Base-by-base conservation (phyloP, 2,888 invertebrate genomes). In the Acrobasis repandana region DNA sequence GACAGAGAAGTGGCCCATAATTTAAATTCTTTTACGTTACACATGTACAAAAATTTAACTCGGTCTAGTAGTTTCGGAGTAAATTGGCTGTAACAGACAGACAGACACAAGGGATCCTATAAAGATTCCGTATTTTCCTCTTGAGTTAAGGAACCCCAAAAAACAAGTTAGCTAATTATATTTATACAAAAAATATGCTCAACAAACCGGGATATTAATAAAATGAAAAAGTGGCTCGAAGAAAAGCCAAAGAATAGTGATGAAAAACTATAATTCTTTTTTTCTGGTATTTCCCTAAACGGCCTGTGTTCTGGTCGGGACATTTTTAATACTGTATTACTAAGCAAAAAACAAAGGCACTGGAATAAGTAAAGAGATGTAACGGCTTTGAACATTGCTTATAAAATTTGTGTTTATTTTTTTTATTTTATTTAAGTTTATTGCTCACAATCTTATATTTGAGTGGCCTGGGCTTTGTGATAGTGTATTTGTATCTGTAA, bases 241-340 rank as follows among this genome's bases (percentile, higher is more conserved):
- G 61, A 59, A 56, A 64, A 58, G 58, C 58, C 58, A 34, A 62
- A 65, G 51, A 46, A 46, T 46, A 54, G 61, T 63, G 63, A 65
- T 65, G 65, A 63, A 65, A 65, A 63, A 65, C 61, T 64, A 66
- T 66, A 64, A 63, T 63, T 66, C 64, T 64, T 61, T 62, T 64
- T 63, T 61, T 70, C 68, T 67, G 70, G 70, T 69, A 68, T 72
- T 75, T 73, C 68, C 70, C 64, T 64, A 68, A 64, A 63, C 70
- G 74, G 72, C 73, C 61, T 65, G 66, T 64, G 66, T 67, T 71
- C 75, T 74, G 75, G 66, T 65, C 66, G 71, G 74, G 75, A 77
- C 75, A 75, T 74, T 75, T 76, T 77, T 75, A 75, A 75, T 75
- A 70, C 72, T 70, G 69, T 73, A 75, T 76, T 75, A 76, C 67